Percentiles rank a stretch among this genome's conserved stretches.
Conservation (phyloP, 2,113 vertebrate species). For the Argyrosomus japonicus region DNA sequence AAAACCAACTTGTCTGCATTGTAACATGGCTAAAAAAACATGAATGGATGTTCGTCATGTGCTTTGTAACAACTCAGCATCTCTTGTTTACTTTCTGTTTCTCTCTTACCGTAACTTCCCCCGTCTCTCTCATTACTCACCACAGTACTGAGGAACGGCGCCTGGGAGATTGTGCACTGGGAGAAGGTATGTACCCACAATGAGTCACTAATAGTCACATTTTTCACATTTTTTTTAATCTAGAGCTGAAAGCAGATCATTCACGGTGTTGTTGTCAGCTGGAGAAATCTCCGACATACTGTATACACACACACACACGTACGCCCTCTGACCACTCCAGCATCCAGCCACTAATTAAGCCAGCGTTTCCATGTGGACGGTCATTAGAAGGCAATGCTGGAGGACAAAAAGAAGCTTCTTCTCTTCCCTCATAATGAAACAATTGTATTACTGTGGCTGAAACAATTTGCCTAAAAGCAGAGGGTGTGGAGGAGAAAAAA, state of each 20-base stretch:
- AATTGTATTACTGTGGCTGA: conserved; percentile 51
- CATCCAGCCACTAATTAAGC: conserved; percentile 62
- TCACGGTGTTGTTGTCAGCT: conserved; percentile 26
- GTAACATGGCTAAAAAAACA: not conserved
- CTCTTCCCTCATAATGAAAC: conserved; percentile 45
- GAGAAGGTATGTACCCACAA: conserved; percentile 90
- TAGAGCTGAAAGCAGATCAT: conserved; percentile 1
- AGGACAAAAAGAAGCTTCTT: conserved; percentile 58
- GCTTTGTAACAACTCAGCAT: conserved; percentile 1
- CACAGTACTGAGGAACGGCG: conserved; percentile 94
- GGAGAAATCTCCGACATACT: conserved; percentile 16
- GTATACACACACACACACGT: not conserved
- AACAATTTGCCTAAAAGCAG: conserved; percentile 36
- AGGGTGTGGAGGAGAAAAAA: conserved; percentile 14
- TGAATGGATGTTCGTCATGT: not conserved
- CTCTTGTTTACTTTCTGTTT: conserved; percentile 2
- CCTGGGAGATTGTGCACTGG: conserved; percentile 99
- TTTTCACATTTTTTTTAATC: not conserved
- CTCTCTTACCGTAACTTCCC: not conserved
- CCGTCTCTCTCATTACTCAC: conserved; percentile 29
- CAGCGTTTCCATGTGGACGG: conserved; percentile 55
- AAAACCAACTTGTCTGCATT: not conserved
- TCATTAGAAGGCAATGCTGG: conserved; percentile 58
- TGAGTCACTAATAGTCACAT: not conserved
- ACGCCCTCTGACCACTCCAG: conserved; percentile 27